These are phyloP conservation scores for Semibalanus balanoides DNA, from an alignment of 1,140 invertebrate genomes.

Conservation along the genomic window DNA sequence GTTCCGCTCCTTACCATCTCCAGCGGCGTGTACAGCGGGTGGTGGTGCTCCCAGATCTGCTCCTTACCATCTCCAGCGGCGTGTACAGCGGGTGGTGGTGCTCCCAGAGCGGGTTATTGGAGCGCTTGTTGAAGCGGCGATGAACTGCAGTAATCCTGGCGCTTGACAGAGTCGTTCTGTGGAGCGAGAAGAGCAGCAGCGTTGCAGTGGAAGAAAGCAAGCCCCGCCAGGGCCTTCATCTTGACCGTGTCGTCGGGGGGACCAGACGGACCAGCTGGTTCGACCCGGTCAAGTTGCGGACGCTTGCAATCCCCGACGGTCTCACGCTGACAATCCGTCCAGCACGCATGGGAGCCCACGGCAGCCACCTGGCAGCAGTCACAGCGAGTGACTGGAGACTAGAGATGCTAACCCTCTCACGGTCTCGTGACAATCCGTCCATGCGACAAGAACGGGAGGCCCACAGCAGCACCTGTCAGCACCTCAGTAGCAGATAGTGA, in stretches of 20 bases:
- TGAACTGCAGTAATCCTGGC: conserved; percentile 17
- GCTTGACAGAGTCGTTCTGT: conserved; percentile 16
- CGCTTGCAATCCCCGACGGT: conserved; percentile 16
- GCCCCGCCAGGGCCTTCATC: conserved; percentile 20
- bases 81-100: conserved; percentile 21
- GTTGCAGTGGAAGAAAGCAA: conserved; percentile 22
- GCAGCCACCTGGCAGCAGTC: conserved; percentile 17
- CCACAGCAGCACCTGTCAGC: no score
- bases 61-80: conserved; percentile 13
- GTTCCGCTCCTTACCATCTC: no score
- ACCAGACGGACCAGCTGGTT: conserved; percentile 4
- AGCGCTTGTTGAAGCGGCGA: conserved; percentile 18
- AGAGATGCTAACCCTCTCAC: no score
- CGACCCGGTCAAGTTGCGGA: conserved; percentile 14
- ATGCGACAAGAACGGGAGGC: no score
- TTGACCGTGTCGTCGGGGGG: conserved; percentile 10
- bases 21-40: no score
- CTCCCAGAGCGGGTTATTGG: conserved; percentile 16
- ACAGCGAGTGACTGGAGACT: neutral
- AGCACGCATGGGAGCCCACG: conserved; percentile 15
- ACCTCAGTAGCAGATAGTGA: no score
- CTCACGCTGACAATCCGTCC: conserved; percentile 15
- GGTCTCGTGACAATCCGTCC: no score
- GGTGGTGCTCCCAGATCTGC: no score
- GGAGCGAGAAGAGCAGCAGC: conserved; percentile 17